Percentiles rank a stretch among this genome's conserved stretches.
Evolutionary conservation across 1,140 invertebrate genomes (phyloP).

Genomic region (Caenorhabditis briggsae): DNA sequence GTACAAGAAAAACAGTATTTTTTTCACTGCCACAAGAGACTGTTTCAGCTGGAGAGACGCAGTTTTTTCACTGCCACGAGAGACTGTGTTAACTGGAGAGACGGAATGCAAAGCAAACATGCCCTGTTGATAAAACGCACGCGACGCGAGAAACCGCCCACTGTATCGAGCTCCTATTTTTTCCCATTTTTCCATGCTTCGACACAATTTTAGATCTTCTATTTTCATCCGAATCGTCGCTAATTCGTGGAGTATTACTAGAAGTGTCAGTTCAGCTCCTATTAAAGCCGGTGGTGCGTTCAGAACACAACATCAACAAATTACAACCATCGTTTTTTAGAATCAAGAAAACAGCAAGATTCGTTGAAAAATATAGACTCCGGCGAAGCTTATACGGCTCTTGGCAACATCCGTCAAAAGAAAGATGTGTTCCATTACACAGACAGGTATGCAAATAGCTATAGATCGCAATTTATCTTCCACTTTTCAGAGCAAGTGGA

Average conservation of each 20-base stretch:
- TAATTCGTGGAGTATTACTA: neutral
- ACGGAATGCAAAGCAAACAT: constrained; percentile 12
- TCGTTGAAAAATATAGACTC: constrained; percentile 38
- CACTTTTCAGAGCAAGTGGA: constrained; percentile 61
- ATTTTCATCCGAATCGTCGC: neutral
- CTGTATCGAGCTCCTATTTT: constrained; percentile 1
- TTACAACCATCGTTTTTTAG: neutral
- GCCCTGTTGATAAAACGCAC: neutral
- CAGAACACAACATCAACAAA: neutral
- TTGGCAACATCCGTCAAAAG: constrained; percentile 65
- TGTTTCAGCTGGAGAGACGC: neutral
- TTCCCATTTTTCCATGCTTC: neutral
- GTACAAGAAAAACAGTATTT: too few species aligned
- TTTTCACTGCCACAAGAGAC: neutral
- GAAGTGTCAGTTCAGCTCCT: neutral
- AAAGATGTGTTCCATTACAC: constrained; percentile 67
- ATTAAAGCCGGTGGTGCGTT: neutral
- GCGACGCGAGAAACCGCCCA: constrained; percentile 50
- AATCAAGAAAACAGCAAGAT: neutral
- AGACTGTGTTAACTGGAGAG: neutral
- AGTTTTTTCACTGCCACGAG: neutral
- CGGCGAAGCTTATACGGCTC: constrained; percentile 63
- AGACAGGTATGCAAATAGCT: constrained; percentile 53
- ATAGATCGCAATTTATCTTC: too few species aligned
- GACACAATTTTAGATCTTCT: neutral